These are phyloP conservation scores for Leucophenga varia DNA, from an alignment of 1,140 invertebrate genomes.

Conservation along the genomic window DNA sequence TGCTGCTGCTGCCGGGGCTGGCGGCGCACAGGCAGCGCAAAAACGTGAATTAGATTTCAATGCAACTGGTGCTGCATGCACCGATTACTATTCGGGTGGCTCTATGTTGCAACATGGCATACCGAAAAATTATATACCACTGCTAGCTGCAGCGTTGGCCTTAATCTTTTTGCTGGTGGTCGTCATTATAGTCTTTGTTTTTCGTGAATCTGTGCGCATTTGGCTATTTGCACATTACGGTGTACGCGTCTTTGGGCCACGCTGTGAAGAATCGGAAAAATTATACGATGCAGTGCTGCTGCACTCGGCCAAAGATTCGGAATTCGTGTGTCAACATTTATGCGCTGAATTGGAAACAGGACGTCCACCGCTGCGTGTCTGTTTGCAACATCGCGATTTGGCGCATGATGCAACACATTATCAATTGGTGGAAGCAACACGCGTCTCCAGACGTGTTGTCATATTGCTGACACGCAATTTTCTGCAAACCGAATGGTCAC, in stretches of 20 bases:
- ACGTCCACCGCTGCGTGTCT: slow-evolving; percentile 72
- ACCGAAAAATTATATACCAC: slow-evolving; percentile 81
- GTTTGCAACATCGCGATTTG: slow-evolving; percentile 81
- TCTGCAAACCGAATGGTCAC: slow-evolving; percentile 82
- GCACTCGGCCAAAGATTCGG: slow-evolving; percentile 89
- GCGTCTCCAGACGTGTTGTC: slow-evolving; percentile 78
- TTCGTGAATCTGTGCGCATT: slow-evolving; percentile 78
- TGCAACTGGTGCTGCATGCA: slow-evolving; percentile 70
- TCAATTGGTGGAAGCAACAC: slow-evolving; percentile 79
- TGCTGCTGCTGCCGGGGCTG: slow-evolving; percentile 42
- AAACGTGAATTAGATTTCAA: slow-evolving; percentile 77
- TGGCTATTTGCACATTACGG: slow-evolving; percentile 88
- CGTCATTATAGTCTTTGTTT: slow-evolving; percentile 76
- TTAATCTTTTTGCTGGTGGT: slow-evolving; percentile 71
- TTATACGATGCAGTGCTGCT: slow-evolving; percentile 90
- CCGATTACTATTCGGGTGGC: slow-evolving; percentile 78
- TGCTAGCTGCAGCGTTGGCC: slow-evolving; percentile 76
- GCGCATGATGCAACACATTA: slow-evolving; percentile 64
- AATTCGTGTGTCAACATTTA: slow-evolving; percentile 81
- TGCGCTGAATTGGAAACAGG: slow-evolving; percentile 81
- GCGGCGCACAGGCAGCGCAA: slow-evolving; percentile 10
- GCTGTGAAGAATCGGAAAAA: slow-evolving; percentile 77
- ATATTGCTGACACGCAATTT: slow-evolving; percentile 80
- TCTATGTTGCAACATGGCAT: slow-evolving; percentile 81
- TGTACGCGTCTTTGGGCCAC: slow-evolving; percentile 70